Percentiles rank a stretch among this genome's conserved stretches.
phyloP scores from a whole-genome alignment of 2,888 invertebrate species.

The Eupithecia subumbrata region DNA sequence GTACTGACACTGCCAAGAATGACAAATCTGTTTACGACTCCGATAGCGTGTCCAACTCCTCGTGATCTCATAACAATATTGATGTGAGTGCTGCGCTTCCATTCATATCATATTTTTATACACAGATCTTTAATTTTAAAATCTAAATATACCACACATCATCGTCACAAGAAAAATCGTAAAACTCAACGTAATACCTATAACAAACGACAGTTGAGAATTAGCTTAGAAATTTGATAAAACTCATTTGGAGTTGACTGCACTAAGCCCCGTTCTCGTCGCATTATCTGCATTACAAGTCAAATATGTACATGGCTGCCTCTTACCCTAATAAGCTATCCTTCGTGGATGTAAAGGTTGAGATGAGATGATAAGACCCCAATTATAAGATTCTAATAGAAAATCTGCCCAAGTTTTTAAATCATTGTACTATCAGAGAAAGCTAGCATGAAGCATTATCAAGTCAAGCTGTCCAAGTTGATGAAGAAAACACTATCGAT shows the following conservation, averaged over 20 bases:
- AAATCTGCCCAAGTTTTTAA: neutral
- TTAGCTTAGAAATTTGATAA: neutral
- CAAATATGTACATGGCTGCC: neutral
- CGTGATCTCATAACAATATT: constrained; percentile 39
- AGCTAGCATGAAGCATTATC: constrained; percentile 24
- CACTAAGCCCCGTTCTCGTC: too few relatives aligned
- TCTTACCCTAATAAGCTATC: neutral
- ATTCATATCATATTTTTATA: constrained; percentile 31
- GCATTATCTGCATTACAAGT: neutral
- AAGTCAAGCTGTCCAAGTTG: constrained; percentile 17
- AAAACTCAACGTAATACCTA: neutral
- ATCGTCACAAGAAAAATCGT: neutral
- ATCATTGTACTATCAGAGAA: constrained; percentile 15
- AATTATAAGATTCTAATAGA: neutral
- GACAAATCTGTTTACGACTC: constrained; percentile 42
- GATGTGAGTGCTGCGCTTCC: constrained; percentile 39
- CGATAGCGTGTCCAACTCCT: constrained; percentile 36
- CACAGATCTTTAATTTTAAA: neutral
- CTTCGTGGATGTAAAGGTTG: neutral
- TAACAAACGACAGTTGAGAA: neutral
- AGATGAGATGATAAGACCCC: neutral
- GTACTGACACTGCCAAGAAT: constrained; percentile 29
- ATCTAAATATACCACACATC: neutral
- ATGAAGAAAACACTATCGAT: constrained; percentile 46
- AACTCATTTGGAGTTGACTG: too few relatives aligned